Conservation (phyloP, 2,797 vertebrate genomes). For the Muscicapa comitata region DNA sequence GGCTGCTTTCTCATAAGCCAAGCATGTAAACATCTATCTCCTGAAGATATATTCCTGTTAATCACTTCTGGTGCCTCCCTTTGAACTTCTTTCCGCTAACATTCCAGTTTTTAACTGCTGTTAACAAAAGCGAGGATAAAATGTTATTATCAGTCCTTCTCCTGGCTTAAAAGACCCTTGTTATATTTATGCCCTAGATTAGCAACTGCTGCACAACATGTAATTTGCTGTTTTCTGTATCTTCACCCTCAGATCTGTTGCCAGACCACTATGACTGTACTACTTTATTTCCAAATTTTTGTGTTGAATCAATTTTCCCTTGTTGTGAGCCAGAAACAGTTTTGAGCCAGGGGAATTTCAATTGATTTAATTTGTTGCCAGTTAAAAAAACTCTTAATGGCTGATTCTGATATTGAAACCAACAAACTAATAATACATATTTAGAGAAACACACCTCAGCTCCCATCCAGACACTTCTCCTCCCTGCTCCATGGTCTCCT, state of each 20-base stretch:
- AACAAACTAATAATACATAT: neutral
- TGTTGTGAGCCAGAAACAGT: neutral
- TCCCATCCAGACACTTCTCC: neutral
- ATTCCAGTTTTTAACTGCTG: conserved; percentile 10
- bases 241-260: conserved; percentile 46
- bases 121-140: conserved; percentile 36
- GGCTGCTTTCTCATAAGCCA: neutral
- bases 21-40: conserved; percentile 14
- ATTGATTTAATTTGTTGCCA: neutral
- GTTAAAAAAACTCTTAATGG: neutral
- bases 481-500: neutral
- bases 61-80: conserved; percentile 24
- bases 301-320: conserved; percentile 18
- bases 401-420: neutral
- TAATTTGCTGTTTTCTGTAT: conserved; percentile 20
- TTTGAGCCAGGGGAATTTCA: conserved; percentile 2
- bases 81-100: neutral
- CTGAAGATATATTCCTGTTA: neutral
- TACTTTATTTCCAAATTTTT: conserved; percentile 29
- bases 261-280: conserved; percentile 40
- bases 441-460: neutral
- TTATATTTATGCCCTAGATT: conserved; percentile 7
- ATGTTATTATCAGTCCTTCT: neutral
- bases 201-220: neutral
- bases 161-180: neutral